These are phyloP conservation scores for Solea senegalensis DNA, from an alignment of 2,113 vertebrate species.

Conservation along the genomic window DNA sequence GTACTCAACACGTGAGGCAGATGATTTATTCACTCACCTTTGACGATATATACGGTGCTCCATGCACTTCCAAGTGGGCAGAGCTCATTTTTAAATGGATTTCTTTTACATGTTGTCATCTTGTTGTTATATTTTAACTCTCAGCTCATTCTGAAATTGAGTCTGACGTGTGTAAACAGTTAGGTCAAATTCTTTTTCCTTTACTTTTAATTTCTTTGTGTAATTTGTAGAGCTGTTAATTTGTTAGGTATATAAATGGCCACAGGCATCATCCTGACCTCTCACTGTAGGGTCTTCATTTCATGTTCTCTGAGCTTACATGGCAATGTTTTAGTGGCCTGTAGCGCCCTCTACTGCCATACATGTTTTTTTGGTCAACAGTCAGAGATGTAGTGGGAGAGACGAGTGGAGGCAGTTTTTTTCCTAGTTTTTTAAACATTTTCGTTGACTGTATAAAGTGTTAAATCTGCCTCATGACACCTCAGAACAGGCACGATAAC, in stretches of 20 bases:
- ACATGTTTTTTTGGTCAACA: neutral
- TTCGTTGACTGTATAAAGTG: neutral
- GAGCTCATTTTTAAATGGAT: too few relatives aligned
- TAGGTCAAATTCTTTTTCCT: neutral
- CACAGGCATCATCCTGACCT: neutral
- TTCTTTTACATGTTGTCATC: too few relatives aligned
- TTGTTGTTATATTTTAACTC: too few relatives aligned
- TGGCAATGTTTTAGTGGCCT: slow-evolving; percentile 12
- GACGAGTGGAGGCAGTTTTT: neutral
- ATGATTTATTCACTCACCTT: too few relatives aligned
- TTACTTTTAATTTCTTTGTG: neutral
- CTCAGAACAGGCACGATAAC: neutral
- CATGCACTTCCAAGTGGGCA: too few relatives aligned
- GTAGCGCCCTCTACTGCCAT: slow-evolving; percentile 37
- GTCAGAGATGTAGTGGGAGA: neutral
- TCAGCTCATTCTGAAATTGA: neutral
- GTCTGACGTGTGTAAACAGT: neutral
- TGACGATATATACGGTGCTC: too few relatives aligned
- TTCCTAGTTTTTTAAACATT: neutral
- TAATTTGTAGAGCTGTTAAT: neutral
- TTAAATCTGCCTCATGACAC: neutral
- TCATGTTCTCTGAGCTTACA: neutral
- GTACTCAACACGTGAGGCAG: neutral
- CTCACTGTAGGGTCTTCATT: neutral
- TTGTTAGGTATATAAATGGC: neutral